Evolutionary conservation across 2,113 vertebrate species (phyloP).

Genomic region (Eupsittula cactorum): DNA sequence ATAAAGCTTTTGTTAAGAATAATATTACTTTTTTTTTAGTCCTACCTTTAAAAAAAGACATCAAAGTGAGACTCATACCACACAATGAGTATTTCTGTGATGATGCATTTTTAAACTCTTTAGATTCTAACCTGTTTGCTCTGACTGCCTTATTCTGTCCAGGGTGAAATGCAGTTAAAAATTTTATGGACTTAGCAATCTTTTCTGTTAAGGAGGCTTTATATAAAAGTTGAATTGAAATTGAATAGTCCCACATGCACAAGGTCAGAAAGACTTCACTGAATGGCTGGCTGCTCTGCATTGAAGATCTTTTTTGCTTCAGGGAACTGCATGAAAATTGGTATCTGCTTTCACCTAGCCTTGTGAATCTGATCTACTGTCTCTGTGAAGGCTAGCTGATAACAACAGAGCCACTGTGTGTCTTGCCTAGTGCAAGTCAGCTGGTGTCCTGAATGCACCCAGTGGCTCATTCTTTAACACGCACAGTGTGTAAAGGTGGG

Average conservation of each 20-base stretch:
- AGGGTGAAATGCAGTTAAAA: neutral
- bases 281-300: neutral
- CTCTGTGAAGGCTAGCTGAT: neutral
- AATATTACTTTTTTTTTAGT: neutral
- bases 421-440: fast-evolving
- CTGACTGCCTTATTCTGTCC: neutral
- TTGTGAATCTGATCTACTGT: neutral
- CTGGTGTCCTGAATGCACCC: too few relatives aligned
- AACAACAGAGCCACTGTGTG: neutral
- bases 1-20: neutral
- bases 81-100: neutral
- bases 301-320: neutral
- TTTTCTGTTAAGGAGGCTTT: neutral
- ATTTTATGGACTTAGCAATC: neutral
- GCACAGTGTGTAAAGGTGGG: fast-evolving
- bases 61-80: neutral
- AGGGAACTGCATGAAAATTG: neutral
- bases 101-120: neutral
- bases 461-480: fast-evolving
- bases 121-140: neutral
- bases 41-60: neutral
- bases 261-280: neutral
- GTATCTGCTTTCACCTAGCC: neutral
- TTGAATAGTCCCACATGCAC: neutral
- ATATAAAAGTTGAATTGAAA: neutral